Evolutionary conservation across 2,113 vertebrate genomes (phyloP).

Genomic region (Lycocorax pyrrhopterus): DNA sequence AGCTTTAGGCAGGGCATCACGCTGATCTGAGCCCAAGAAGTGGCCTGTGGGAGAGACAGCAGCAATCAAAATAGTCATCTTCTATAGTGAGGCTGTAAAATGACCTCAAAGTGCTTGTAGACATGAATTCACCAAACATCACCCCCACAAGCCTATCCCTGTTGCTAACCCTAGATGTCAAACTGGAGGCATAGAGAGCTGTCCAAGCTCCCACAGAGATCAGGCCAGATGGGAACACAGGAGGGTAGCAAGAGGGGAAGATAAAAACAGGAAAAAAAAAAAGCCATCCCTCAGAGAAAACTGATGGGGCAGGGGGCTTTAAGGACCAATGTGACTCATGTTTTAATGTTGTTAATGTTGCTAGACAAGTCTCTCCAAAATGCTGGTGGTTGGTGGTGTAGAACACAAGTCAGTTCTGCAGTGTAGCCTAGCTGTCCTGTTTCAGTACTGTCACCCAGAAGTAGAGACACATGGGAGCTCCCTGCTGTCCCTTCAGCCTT

Average conservation of each 20-base stretch:
- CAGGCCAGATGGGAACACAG: not conserved
- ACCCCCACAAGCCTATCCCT: not conserved
- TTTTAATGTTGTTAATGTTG: not conserved
- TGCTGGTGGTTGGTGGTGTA: not conserved
- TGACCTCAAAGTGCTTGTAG: not conserved
- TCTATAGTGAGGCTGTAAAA: not conserved
- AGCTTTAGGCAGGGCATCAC: not conserved
- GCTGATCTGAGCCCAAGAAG: not conserved
- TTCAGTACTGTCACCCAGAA: not conserved
- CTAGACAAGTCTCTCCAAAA: not conserved
- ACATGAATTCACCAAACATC: not conserved
- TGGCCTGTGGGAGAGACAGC: not conserved
- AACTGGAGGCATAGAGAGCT: not conserved
- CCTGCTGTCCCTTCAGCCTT: not conserved
- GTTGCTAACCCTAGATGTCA: not conserved
- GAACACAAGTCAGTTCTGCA: not conserved
- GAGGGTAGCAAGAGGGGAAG: not conserved
- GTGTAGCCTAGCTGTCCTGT: not conserved
- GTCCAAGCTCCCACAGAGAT: not conserved
- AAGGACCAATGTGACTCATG: not conserved
- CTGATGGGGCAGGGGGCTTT: not conserved
- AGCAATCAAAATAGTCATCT: not conserved
- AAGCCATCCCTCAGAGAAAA: not conserved
- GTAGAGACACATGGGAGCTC: not conserved
- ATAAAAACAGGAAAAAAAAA: not conserved